Evolutionary conservation across 2,888 invertebrate genomes (phyloP).

Genomic region (Meganola albula): DNA sequence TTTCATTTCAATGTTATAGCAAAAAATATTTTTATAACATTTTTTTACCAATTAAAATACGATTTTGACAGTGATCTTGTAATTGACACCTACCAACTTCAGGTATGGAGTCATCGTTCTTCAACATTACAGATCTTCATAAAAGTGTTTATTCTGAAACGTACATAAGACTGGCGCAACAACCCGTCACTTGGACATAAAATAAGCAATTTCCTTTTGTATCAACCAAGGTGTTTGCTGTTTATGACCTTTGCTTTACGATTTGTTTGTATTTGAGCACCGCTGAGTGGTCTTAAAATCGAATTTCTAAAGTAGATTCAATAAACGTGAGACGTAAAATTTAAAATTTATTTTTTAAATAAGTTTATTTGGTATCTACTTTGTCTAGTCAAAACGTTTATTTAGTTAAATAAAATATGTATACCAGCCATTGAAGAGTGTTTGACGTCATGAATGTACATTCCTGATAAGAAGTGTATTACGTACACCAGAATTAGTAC

Average conservation of each 20-base stretch:
- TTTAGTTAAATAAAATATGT: no score
- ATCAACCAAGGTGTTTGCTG: conserved; percentile 64
- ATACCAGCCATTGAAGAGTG: no score
- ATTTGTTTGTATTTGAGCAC: conserved; percentile 57
- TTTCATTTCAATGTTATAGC: no score
- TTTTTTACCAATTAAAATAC: no score
- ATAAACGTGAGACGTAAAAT: conserved; percentile 37
- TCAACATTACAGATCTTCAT: conserved; percentile 38
- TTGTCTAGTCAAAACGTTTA: conserved; percentile 8
- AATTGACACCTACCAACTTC: background rate
- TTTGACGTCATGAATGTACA: no score
- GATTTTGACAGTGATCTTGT: no score
- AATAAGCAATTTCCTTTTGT: conserved; percentile 75
- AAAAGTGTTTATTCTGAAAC: conserved; percentile 61
- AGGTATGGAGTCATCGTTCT: conserved; percentile 19
- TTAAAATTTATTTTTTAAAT: conserved; percentile 28
- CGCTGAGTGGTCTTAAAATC: conserved; percentile 51
- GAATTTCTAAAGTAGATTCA: conserved; percentile 53
- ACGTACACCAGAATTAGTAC: no score
- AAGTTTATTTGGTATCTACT: conserved; percentile 12
- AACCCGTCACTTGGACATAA: conserved; percentile 62
- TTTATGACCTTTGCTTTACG: conserved; percentile 67
- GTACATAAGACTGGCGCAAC: conserved; percentile 55
- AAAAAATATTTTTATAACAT: no score
- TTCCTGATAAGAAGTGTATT: no score